Percentiles rank a stretch among this genome's conserved stretches.
These are phyloP conservation scores for Heterohyrax brucei DNA, from an alignment of 2,797 vertebrate species.

Conservation along the genomic window DNA sequence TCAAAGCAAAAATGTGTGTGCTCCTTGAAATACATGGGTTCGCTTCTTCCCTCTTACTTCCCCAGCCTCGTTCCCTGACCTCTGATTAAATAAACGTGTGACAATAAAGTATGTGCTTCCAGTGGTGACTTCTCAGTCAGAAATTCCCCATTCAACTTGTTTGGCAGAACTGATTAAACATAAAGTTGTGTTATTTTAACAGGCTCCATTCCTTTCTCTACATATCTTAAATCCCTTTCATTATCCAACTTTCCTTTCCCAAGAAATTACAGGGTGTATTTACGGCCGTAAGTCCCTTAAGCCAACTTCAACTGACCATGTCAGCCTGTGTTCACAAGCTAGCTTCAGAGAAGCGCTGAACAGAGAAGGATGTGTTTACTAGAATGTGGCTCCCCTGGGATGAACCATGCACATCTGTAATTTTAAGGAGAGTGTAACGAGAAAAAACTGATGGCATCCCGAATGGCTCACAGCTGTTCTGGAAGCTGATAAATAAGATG, in stretches of 20 bases:
- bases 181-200: conserved; percentile 67
- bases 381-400: conserved; percentile 78
- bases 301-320: conserved; percentile 70
- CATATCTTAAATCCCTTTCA: conserved; percentile 64
- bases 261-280: conserved; percentile 65
- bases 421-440: conserved; percentile 86
- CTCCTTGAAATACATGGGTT: conserved; percentile 36
- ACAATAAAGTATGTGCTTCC: conserved; percentile 35
- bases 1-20: conserved; percentile 48
- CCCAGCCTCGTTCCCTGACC: conserved; percentile 22
- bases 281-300: conserved; percentile 66
- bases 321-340: conserved; percentile 47
- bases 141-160: background rate
- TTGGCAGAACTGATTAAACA: conserved; percentile 75
- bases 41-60: background rate
- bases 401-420: conserved; percentile 84
- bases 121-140: conserved; percentile 37
- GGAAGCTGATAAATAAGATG: conserved; percentile 84
- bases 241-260: conserved; percentile 60
- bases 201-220: background rate
- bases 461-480: conserved; percentile 86
- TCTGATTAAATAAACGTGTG: conserved; percentile 55
- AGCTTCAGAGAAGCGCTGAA: conserved; percentile 65
- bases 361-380: conserved; percentile 81
- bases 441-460: conserved; percentile 80